These are phyloP conservation scores for Drosophila orena DNA, from an alignment of 1,140 invertebrate species.

Conservation along the genomic window DNA sequence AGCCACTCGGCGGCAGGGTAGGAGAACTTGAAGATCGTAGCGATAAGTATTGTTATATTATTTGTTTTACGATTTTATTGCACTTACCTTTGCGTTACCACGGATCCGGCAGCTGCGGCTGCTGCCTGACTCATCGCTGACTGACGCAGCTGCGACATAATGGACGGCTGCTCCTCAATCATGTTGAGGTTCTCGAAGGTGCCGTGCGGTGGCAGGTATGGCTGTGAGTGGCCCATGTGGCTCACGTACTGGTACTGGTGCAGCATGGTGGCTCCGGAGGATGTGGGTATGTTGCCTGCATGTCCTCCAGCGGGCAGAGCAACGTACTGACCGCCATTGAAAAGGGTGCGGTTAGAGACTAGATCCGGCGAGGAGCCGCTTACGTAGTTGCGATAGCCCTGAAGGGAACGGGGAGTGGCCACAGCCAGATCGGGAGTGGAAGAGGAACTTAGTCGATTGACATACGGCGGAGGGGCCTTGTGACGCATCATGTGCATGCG, in stretches of 20 bases:
- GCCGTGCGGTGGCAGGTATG: conserved; percentile 87
- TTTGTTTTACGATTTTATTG: too few relatives aligned
- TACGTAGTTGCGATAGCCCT: conserved; percentile 87
- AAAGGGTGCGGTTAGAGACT: conserved; percentile 88
- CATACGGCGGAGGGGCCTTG: conserved; percentile 93
- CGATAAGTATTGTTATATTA: background rate
- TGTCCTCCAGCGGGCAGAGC: conserved; percentile 38
- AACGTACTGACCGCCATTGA: conserved; percentile 84
- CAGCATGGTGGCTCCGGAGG: conserved; percentile 74
- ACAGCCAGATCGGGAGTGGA: conserved; percentile 93
- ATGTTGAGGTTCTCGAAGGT: conserved; percentile 89
- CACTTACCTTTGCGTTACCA: conserved; percentile 50
- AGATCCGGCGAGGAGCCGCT: conserved; percentile 92
- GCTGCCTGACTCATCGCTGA: conserved; percentile 75
- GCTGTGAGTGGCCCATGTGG: conserved; percentile 85
- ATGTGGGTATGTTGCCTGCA: conserved; percentile 68
- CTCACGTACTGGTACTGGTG: conserved; percentile 82
- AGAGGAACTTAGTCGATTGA: conserved; percentile 89
- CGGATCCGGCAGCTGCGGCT: conserved; percentile 46
- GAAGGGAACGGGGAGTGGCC: conserved; percentile 86
- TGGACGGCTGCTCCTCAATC: conserved; percentile 85
- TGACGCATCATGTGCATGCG: conserved; percentile 89
- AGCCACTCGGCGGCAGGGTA: conserved; percentile 69
- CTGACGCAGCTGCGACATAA: conserved; percentile 81
- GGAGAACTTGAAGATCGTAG: conserved; percentile 48